phyloP scores from a whole-genome alignment of 2,113 vertebrate genomes.

The Anguilla rostrata region DNA sequence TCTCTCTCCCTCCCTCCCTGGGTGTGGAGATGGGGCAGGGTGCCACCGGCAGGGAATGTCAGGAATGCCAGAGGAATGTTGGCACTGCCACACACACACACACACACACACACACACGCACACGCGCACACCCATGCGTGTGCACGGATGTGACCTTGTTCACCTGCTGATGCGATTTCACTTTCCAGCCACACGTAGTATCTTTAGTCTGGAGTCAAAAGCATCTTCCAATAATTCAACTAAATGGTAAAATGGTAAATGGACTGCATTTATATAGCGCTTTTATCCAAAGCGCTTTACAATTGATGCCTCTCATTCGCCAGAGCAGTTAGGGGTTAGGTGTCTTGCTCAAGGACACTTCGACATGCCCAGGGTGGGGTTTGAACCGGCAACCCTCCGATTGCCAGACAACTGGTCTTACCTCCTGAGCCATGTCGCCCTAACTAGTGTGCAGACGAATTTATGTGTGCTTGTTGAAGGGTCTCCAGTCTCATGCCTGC shows the following conservation, averaged over 20 bases:
- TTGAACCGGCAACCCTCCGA: no score
- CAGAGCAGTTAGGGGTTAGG: no score
- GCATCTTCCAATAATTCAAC: neutral
- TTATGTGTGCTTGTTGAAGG: neutral
- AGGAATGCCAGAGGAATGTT: neutral
- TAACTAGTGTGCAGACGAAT: neutral
- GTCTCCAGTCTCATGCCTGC: conserved; percentile 13
- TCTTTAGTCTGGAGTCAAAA: neutral
- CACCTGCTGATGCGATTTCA: neutral
- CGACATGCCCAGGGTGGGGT: no score
- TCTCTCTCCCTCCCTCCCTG: neutral
- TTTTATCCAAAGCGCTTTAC: no score
- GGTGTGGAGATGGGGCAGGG: neutral
- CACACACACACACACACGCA: neutral
- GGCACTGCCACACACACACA: neutral
- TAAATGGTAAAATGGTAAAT: no score
- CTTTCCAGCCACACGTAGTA: neutral
- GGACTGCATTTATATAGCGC: no score
- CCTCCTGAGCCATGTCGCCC: no score
- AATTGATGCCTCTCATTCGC: no score
- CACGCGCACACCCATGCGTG: neutral
- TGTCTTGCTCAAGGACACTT: no score
- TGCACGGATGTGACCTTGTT: conserved; percentile 19
- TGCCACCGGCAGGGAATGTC: neutral
- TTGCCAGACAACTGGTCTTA: no score